A percentile compares a stretch with the other conserved stretches of the same genome.
These are phyloP conservation scores for Plumapathes pennacea DNA, from an alignment of 92 coral and sea anemone species.

Conservation along the genomic window DNA sequence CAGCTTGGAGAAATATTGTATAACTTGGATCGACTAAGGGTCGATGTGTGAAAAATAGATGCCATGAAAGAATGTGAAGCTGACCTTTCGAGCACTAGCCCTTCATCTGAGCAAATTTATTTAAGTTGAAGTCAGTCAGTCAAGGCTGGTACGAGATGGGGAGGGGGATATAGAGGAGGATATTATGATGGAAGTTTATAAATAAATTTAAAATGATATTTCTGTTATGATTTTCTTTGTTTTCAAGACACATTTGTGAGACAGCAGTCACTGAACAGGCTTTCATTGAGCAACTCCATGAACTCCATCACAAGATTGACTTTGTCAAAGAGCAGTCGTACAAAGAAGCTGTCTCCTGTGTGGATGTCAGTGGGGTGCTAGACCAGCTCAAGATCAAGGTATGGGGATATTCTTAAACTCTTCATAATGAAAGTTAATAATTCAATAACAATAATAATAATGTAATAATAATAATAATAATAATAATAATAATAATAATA, in stretches of 20 bases:
- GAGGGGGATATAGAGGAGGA: too few species aligned
- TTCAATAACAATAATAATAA: too few species aligned
- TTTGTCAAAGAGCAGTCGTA: constrained; percentile 97
- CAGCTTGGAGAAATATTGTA: too few species aligned
- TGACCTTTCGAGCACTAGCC: too few species aligned
- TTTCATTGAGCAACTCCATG: constrained; percentile 94
- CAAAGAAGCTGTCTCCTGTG: constrained; percentile 86
- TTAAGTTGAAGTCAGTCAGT: background rate
- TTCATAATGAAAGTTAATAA: too few species aligned
- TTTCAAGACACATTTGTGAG: constrained; percentile 78
- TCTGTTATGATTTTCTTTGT: background rate
- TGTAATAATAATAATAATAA: too few species aligned
- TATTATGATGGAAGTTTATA: background rate
- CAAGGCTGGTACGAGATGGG: too few species aligned
- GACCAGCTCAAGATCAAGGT: constrained; percentile 93
- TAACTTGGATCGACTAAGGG: too few species aligned
- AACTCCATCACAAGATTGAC: constrained; percentile 96
- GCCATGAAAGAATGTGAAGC: too few species aligned
- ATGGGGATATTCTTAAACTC: background rate
- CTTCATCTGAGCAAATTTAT: too few species aligned
- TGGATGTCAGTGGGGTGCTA: constrained; percentile 79
- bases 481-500: too few species aligned
- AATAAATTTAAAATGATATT: background rate
- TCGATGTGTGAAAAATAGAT: too few species aligned
- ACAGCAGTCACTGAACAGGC: constrained; percentile 94